These are phyloP conservation scores for Pyrocephalus nanus DNA, from an alignment of 2,797 vertebrate genomes.

Conservation along the genomic window DNA sequence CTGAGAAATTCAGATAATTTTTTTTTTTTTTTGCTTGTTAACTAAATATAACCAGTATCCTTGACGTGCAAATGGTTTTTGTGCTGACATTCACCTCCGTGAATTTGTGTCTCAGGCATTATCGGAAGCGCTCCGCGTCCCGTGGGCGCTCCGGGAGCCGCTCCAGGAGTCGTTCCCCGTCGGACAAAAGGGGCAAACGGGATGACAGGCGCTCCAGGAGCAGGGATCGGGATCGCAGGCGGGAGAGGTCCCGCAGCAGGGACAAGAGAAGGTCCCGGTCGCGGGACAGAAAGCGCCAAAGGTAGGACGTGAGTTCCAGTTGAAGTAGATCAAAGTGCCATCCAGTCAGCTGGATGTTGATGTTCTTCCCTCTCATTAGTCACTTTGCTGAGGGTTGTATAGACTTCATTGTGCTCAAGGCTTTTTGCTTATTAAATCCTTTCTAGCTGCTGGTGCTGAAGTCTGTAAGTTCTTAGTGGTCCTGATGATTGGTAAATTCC, in stretches of 20 bases:
- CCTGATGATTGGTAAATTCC: neutral
- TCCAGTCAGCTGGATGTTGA: rapidly evolving
- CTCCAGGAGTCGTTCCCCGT: conserved; percentile 91
- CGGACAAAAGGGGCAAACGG: conserved; percentile 92
- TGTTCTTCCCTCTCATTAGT: neutral
- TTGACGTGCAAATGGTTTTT: rapidly evolving
- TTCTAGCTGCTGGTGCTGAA: neutral
- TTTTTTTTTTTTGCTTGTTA: neutral
- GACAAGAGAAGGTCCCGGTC: conserved; percentile 93
- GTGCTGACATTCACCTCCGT: rapidly evolving
- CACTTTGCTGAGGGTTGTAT: neutral
- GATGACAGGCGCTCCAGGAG: conserved; percentile 85
- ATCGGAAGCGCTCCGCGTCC: conserved; percentile 91
- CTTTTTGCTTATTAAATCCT: neutral
- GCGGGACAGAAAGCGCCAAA: conserved; percentile 89
- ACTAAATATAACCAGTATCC: neutral
- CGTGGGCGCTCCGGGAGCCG: conserved; percentile 89
- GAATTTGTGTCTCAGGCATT: conserved; percentile 79
- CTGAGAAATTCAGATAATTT: neutral
- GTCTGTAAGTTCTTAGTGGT: neutral
- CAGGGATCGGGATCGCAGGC: conserved; percentile 84
- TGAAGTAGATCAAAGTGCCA: rapidly evolving
- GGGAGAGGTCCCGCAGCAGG: conserved; percentile 86
- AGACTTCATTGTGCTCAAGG: neutral
- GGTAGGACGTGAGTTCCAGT: conserved; percentile 66